Conservation (phyloP, 1,140 invertebrate genomes). For the Neuroterus valhalla region DNA sequence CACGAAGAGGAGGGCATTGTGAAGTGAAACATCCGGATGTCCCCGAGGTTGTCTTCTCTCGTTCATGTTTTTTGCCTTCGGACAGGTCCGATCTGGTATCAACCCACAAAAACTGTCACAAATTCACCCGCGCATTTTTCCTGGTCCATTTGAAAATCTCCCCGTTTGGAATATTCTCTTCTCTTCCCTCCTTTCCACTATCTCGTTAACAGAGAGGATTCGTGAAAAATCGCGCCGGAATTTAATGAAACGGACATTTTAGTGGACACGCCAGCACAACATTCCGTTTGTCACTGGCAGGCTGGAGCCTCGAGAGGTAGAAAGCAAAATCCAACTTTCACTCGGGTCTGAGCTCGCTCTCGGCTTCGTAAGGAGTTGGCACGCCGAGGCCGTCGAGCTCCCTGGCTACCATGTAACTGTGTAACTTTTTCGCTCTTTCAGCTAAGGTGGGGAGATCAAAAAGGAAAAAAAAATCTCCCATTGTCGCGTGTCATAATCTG, state of each 20-base stretch:
- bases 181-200: constrained; percentile 11
- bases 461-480: constrained; percentile 30
- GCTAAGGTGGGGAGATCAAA: constrained; percentile 21
- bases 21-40: constrained; percentile 46
- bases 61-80: constrained; percentile 34
- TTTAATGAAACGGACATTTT: constrained; percentile 41
- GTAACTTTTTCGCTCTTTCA: constrained; percentile 11
- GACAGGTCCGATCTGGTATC: constrained; percentile 8
- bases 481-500: constrained; percentile 27
- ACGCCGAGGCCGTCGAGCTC: constrained; percentile 69
- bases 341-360: constrained; percentile 56
- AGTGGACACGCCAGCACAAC: constrained; percentile 48
- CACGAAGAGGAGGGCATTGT: constrained; percentile 36
- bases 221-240: constrained; percentile 30
- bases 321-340: constrained; percentile 75
- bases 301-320: constrained; percentile 61
- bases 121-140: constrained; percentile 47
- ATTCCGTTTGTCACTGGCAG: constrained; percentile 65
- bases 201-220: constrained; percentile 32
- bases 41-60: constrained; percentile 39
- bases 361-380: constrained; percentile 59
- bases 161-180: constrained; percentile 6
- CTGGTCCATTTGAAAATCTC: constrained; percentile 29
- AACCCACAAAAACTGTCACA: constrained; percentile 6
- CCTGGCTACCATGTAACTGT: constrained; percentile 34